Conservation (phyloP, 2,888 invertebrate genomes). For the Gymnoscelis rufifasciata region DNA sequence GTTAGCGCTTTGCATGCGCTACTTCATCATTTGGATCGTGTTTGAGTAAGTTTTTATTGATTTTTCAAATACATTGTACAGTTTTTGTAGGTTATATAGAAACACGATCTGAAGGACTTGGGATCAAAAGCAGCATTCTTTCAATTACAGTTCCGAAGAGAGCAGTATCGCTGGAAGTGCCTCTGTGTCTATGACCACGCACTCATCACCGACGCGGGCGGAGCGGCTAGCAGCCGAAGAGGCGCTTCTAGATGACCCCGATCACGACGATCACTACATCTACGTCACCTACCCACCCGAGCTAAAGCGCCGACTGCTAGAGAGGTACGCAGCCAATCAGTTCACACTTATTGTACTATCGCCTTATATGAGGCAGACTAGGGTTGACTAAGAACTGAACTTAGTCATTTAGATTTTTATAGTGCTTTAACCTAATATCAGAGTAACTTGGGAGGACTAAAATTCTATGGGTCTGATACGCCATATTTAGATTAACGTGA, state of each 20-base stretch:
- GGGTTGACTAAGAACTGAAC: conserved; percentile 42
- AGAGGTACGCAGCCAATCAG: conserved; percentile 81
- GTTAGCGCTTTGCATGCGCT: conserved; percentile 91
- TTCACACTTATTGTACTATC: conserved; percentile 61
- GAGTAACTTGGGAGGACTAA: no score
- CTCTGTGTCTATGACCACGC: conserved; percentile 82
- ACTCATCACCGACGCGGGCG: conserved; percentile 81
- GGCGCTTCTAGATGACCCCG: conserved; percentile 61
- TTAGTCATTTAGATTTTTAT: neutral
- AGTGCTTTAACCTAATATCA: no score
- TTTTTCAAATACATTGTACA: no score
- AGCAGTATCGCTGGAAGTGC: conserved; percentile 82
- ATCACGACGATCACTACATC: conserved; percentile 88
- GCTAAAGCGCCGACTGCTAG: conserved; percentile 88
- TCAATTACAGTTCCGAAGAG: conserved; percentile 78
- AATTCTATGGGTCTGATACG: no score
- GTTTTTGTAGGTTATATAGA: no score
- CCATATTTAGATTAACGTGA: no score
- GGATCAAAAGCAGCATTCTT: no score
- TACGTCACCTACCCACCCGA: conserved; percentile 94
- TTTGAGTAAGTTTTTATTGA: conserved; percentile 91
- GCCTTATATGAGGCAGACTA: conserved; percentile 60
- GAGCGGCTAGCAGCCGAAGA: conserved; percentile 67
- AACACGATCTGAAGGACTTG: no score
- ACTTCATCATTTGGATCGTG: conserved; percentile 94